Percentiles rank a stretch among this genome's conserved stretches.
These are phyloP conservation scores for Ceryle rudis DNA, from an alignment of 2,797 vertebrate species.

Conservation along the genomic window DNA sequence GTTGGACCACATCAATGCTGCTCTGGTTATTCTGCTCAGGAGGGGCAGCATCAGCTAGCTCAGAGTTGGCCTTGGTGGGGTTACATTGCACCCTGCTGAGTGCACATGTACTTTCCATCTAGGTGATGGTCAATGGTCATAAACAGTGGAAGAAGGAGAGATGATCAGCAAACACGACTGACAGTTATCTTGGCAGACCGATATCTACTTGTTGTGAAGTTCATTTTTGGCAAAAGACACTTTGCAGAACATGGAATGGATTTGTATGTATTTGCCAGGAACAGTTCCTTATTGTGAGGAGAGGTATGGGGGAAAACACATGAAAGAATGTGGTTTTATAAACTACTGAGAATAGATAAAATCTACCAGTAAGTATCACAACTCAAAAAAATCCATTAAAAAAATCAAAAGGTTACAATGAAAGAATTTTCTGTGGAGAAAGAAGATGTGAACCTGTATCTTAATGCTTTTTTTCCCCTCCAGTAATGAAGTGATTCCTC, in stretches of 20 bases:
- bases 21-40: not conserved
- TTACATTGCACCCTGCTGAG: rapidly evolving
- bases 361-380: not conserved
- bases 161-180: not conserved
- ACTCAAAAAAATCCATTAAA: not conserved
- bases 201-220: not conserved
- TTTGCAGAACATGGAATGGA: rapidly evolving
- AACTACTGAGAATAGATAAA: not conserved
- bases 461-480: not conserved
- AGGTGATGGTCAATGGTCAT: rapidly evolving
- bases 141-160: not conserved
- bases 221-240: not conserved
- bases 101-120: rapidly evolving
- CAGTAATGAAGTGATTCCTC: not conserved
- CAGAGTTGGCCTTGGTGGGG: not conserved
- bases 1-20: rapidly evolving
- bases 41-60: not conserved
- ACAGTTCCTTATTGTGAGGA: not conserved
- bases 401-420: not conserved
- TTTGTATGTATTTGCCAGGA: not conserved
- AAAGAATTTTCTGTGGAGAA: not conserved
- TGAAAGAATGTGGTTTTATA: not conserved
- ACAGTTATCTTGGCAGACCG: rapidly evolving
- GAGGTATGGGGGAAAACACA: not conserved
- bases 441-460: not conserved